Conservation (phyloP, 2,888 invertebrate species). For the Sialis lutaria region DNA sequence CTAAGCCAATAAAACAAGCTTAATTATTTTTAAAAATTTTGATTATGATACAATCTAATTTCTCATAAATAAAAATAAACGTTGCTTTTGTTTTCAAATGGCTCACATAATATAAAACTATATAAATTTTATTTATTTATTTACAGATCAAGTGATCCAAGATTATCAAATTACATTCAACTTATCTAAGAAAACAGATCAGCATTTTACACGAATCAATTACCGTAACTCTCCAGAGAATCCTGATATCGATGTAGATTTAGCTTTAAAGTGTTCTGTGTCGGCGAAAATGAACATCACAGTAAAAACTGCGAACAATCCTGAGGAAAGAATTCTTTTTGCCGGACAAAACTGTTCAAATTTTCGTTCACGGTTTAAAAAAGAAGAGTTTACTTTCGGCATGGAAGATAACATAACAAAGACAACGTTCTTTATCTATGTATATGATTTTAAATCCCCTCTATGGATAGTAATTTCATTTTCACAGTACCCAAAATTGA, state of each 20-base stretch:
- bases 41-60: too few species aligned
- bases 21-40: too few species aligned
- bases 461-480: slow-evolving; percentile 94
- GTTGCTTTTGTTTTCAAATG: too few species aligned
- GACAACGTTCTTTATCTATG: slow-evolving; percentile 94
- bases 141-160: slow-evolving; percentile 80
- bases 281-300: slow-evolving; percentile 82
- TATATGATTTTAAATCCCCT: slow-evolving; percentile 92
- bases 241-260: slow-evolving; percentile 83
- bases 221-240: slow-evolving; percentile 90
- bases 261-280: slow-evolving; percentile 73
- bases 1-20: not conserved
- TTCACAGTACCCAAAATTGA: slow-evolving; percentile 93
- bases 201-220: slow-evolving; percentile 88
- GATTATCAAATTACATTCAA: slow-evolving; percentile 99
- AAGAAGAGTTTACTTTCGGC: slow-evolving; percentile 88
- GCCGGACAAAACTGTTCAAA: slow-evolving; percentile 70
- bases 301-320: slow-evolving; percentile 50
- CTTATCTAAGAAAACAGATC: slow-evolving; percentile 89
- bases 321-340: slow-evolving; percentile 56
- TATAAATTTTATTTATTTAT: slow-evolving; percentile 8
- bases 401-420: slow-evolving; percentile 75
- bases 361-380: slow-evolving; percentile 52
- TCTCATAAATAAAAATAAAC: too few species aligned
- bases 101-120: too few species aligned